A percentile compares a stretch with the other conserved stretches of the same genome.
Evolutionary conservation across 2,797 vertebrate genomes (phyloP).

Genomic region (Brachyrhaphis roseni): DNA sequence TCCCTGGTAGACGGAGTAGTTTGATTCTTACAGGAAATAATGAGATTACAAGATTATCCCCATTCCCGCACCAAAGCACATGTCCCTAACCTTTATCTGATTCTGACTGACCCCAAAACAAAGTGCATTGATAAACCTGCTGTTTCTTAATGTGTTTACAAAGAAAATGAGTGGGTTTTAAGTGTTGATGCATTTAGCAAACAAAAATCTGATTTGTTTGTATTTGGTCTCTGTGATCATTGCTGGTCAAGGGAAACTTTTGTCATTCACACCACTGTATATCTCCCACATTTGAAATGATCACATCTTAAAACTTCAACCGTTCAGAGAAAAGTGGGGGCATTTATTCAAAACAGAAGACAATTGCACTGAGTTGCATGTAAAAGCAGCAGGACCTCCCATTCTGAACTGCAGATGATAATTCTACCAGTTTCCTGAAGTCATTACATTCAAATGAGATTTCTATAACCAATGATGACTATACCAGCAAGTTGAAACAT

Average conservation of each 20-base stretch:
- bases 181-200: background rate
- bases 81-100: slow-evolving; percentile 7
- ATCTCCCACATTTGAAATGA: background rate
- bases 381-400: slow-evolving; percentile 63
- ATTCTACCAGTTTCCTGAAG: slow-evolving; percentile 52
- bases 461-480: background rate
- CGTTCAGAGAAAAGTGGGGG: background rate
- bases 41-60: slow-evolving; percentile 8
- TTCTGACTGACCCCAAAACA: background rate
- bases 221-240: background rate
- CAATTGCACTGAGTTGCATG: slow-evolving; percentile 45
- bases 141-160: background rate
- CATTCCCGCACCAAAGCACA: background rate
- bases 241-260: background rate
- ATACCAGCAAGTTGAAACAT: slow-evolving; percentile 12
- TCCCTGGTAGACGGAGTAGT: background rate
- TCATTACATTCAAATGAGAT: background rate
- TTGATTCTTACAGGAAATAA: slow-evolving; percentile 10
- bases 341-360: background rate
- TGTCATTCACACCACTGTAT: background rate
- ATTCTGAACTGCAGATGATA: slow-evolving; percentile 78
- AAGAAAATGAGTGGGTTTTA: background rate
- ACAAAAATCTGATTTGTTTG: background rate
- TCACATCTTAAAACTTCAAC: background rate
- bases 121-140: background rate